Conservation (phyloP, 2,797 vertebrate genomes). For the Meriones psammophilus region DNA sequence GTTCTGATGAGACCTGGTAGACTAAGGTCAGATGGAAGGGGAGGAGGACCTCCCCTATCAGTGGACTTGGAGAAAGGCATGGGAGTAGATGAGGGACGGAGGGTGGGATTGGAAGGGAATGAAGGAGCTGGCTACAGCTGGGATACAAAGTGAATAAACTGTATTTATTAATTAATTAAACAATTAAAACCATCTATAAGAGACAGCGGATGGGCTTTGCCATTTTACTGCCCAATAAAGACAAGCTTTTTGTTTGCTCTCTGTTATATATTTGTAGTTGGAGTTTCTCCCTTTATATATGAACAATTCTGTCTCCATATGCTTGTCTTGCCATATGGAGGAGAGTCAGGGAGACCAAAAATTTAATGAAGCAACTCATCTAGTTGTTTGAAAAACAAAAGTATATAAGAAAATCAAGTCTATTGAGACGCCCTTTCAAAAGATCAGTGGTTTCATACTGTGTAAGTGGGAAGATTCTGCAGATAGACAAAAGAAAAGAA, state of each 20-base stretch:
- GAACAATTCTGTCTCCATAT: conserved; percentile 70
- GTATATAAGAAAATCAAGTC: conserved; percentile 78
- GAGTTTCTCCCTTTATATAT: conserved; percentile 68
- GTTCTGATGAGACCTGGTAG: too few species aligned
- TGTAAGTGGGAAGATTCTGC: conserved; percentile 58
- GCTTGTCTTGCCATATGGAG: conserved; percentile 71
- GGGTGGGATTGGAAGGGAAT: too few species aligned
- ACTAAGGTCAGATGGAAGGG: too few species aligned
- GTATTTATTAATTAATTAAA: too few species aligned
- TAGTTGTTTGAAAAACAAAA: conserved; percentile 75
- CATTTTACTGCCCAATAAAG: conserved; percentile 38
- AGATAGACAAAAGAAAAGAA: neutral
- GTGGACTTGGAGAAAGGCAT: too few species aligned
- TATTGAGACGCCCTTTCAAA: conserved; percentile 66
- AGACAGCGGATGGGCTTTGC: conserved; percentile 45
- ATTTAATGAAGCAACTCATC: conserved; percentile 80
- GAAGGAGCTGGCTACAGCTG: too few species aligned
- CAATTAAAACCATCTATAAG: conserved; percentile 11
- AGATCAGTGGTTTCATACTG: conserved; percentile 25
- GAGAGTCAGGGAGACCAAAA: conserved; percentile 71
- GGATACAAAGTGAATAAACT: too few species aligned
- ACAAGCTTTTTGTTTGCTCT: conserved; percentile 65
- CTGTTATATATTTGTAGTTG: conserved; percentile 70
- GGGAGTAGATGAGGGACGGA: too few species aligned
- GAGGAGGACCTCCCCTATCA: too few species aligned